Percentiles rank a stretch among this genome's conserved stretches.
These are phyloP conservation scores for Flexamia atlantica DNA, from an alignment of 2,888 invertebrate genomes.

Conservation along the genomic window DNA sequence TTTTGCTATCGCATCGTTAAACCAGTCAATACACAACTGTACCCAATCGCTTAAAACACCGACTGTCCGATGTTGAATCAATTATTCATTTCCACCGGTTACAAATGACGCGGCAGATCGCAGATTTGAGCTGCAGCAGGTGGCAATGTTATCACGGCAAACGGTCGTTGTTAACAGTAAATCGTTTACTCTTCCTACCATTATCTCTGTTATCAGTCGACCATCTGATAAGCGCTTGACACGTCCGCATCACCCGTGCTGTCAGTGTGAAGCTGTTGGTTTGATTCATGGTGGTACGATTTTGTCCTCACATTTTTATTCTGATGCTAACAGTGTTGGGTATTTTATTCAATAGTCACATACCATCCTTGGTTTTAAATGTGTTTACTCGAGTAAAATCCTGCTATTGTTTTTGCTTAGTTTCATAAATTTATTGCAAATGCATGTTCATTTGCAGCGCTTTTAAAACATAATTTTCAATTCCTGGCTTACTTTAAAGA, in stretches of 20 bases:
- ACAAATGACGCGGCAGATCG: background rate
- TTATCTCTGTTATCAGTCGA: conserved; percentile 19
- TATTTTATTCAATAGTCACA: no score
- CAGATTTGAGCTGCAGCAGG: background rate
- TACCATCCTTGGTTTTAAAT: no score
- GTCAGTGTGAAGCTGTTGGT: background rate
- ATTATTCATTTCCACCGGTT: conserved; percentile 10
- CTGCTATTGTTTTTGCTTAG: no score
- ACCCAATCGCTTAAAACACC: background rate
- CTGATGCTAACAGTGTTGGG: no score
- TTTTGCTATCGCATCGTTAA: no score
- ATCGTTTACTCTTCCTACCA: background rate
- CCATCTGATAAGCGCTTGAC: conserved; percentile 11
- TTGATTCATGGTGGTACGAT: background rate
- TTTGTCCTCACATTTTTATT: background rate
- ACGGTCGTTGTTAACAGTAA: conserved; percentile 4
- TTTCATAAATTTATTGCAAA: no score
- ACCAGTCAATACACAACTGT: no score
- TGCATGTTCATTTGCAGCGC: no score
- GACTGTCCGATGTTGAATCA: conserved; percentile 1
- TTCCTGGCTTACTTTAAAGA: no score
- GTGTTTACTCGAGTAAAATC: no score
- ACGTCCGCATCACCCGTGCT: background rate
- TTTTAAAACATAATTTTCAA: no score
- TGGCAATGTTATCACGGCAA: background rate